These are phyloP conservation scores for Pseudoips prasinana DNA, from an alignment of 2,888 invertebrate genomes.

Conservation along the genomic window DNA sequence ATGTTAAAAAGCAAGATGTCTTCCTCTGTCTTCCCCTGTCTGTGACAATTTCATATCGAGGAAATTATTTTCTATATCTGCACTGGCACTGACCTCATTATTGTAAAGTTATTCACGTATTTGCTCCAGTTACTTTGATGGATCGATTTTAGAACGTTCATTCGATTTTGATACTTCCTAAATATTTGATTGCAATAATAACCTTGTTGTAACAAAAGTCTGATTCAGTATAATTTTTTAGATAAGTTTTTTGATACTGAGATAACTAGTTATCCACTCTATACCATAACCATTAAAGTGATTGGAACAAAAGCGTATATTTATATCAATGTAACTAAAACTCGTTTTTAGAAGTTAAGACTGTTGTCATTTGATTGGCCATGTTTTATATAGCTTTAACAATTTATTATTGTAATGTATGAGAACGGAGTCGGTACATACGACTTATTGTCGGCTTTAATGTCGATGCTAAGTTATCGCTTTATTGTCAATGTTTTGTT, in stretches of 20 bases:
- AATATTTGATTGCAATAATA: too few species aligned
- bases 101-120: constrained; percentile 29
- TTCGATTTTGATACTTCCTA: constrained; percentile 5
- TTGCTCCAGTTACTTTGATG: constrained; percentile 21
- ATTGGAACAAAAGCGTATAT: constrained; percentile 26
- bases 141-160: constrained; percentile 1
- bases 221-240: too few species aligned
- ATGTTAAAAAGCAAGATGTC: constrained; percentile 57
- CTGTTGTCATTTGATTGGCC: constrained; percentile 67
- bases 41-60: constrained; percentile 48
- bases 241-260: too few species aligned
- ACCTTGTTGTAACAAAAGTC: too few species aligned
- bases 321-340: constrained; percentile 34
- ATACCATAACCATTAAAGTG: constrained; percentile 4
- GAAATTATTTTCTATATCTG: constrained; percentile 42
- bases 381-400: constrained; percentile 76
- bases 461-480: constrained; percentile 75
- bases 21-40: constrained; percentile 71
- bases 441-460: constrained; percentile 62
- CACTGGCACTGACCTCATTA: constrained; percentile 38
- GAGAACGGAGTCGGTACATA: constrained; percentile 35
- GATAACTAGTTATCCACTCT: too few species aligned
- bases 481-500: constrained; percentile 76
- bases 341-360: constrained; percentile 56
- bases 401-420: constrained; percentile 60